Evolutionary conservation across 53 echinoderm and acorn worm genomes (phyloP).

Genomic region (Zoroaster sp.): DNA sequence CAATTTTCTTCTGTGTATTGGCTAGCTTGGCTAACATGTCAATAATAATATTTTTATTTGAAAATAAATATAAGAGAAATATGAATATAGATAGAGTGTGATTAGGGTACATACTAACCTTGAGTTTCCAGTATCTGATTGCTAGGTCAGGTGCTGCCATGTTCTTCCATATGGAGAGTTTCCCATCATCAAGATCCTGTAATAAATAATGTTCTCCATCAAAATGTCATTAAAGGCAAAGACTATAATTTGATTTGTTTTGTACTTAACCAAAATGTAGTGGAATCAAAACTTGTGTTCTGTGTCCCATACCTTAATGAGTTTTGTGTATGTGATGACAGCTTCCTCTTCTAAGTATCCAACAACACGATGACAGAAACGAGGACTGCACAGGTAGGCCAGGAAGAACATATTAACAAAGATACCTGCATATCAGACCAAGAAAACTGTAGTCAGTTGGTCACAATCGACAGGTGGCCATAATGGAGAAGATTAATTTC

Average conservation of each 20-base stretch:
- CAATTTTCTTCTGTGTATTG: no score
- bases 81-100: no score
- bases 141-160: constrained; percentile 83
- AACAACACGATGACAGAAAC: constrained; percentile 91
- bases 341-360: constrained; percentile 97
- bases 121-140: constrained; percentile 83
- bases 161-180: constrained; percentile 67
- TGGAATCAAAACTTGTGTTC: not conserved
- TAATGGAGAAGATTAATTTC: no score
- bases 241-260: not conserved
- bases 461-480: no score
- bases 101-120: constrained; percentile 66
- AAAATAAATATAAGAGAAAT: no score
- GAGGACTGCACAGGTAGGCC: constrained; percentile 81
- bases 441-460: no score
- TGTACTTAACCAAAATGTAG: not conserved
- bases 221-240: no score
- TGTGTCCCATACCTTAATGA: constrained; percentile 75
- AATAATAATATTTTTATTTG: no score
- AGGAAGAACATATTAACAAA: constrained; percentile 85
- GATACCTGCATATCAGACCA: constrained; percentile 55
- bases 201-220: not conserved
- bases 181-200: constrained; percentile 79
- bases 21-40: no score
- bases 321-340: constrained; percentile 89